Conservation (phyloP, 2,888 invertebrate species). For the Lampropteryx suffumata region DNA sequence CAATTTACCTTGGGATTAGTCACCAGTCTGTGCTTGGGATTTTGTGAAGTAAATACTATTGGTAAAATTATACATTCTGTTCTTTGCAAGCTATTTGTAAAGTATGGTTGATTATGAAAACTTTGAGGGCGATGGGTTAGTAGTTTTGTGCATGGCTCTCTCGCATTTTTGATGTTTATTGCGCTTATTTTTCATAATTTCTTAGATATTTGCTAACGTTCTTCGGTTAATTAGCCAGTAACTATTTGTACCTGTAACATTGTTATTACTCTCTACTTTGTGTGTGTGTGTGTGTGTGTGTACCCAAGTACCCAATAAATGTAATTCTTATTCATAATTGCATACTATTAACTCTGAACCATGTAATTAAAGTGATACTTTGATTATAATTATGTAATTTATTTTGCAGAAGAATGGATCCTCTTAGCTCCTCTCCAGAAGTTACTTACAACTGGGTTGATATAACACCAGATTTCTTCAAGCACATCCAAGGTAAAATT, state of each 20-base stretch:
- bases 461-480: conserved; percentile 82
- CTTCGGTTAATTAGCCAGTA: no score
- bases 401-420: conserved; percentile 68
- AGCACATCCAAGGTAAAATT: conserved; percentile 70
- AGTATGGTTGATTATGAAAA: conserved; percentile 72
- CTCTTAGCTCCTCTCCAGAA: conserved; percentile 64
- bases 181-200: background rate
- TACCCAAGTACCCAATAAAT: no score
- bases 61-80: no score
- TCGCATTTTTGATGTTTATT: conserved; percentile 5
- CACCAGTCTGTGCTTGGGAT: no score
- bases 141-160: conserved; percentile 39
- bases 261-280: no score
- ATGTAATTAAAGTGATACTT: background rate
- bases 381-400: background rate
- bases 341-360: no score
- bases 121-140: conserved; percentile 80
- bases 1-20: no score
- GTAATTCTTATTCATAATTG: no score
- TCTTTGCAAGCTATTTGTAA: no score
- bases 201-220: background rate
- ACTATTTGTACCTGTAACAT: no score
- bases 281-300: no score
- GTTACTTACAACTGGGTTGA: conserved; percentile 87
- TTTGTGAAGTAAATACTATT: no score